Percentiles rank a stretch among this genome's conserved stretches.
phyloP scores from a whole-genome alignment of 2,113 vertebrate species.

The Hylia prasina region DNA sequence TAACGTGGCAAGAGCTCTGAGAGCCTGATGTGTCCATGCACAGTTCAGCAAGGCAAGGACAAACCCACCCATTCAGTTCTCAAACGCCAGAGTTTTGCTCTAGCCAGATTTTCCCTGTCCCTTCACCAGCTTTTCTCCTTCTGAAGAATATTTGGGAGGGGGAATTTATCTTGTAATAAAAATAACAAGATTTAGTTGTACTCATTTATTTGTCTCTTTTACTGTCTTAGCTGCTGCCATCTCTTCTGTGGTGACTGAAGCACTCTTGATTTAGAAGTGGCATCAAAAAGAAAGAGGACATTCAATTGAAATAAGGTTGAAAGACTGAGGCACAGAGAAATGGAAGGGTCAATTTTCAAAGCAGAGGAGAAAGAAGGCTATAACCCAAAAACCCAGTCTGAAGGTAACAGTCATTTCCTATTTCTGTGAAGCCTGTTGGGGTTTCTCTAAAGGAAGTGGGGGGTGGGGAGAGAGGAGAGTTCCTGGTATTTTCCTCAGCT shows the following conservation, averaged over 20 bases:
- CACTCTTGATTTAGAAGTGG: neutral
- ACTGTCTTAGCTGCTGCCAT: neutral
- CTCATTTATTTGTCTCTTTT: neutral
- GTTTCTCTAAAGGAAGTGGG: slow-evolving; percentile 29
- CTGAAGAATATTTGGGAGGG: neutral
- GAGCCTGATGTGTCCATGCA: neutral
- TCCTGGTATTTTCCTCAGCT: slow-evolving; percentile 47
- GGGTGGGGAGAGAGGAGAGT: neutral
- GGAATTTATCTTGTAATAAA: neutral
- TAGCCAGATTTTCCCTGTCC: neutral
- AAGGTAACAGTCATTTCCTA: slow-evolving; percentile 36
- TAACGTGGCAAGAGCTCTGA: neutral
- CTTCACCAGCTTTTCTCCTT: neutral
- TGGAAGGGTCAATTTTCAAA: neutral
- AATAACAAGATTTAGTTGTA: neutral
- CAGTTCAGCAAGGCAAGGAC: neutral
- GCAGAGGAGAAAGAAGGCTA: neutral
- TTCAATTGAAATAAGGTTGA: neutral
- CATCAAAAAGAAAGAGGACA: neutral
- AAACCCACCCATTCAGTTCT: neutral
- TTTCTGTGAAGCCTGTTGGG: slow-evolving; percentile 1
- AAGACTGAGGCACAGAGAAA: neutral
- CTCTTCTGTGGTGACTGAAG: neutral
- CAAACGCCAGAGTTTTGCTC: neutral
- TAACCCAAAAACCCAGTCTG: neutral